phyloP scores from a whole-genome alignment of 2,888 invertebrate genomes.

The Sphecodes monilicornis region DNA sequence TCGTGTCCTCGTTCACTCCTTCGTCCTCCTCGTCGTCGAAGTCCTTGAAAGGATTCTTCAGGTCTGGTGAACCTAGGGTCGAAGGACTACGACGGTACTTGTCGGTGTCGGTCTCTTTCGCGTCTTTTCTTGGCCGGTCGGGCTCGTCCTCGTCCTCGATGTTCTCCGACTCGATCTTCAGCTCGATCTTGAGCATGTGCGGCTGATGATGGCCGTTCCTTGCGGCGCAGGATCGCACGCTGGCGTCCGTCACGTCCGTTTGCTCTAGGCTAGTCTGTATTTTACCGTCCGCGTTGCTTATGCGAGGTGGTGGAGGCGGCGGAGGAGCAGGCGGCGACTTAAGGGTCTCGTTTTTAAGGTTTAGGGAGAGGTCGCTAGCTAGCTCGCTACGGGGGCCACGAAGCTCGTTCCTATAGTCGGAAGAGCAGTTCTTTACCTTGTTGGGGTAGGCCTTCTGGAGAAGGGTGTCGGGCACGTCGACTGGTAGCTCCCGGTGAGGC shows the following conservation, averaged over 20 bases:
- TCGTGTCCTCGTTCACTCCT: conserved; percentile 51
- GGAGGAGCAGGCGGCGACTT: conserved; percentile 45
- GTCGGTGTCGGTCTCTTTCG: not conserved
- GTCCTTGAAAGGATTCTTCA: conserved; percentile 71
- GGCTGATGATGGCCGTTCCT: conserved; percentile 84
- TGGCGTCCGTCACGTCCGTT: conserved; percentile 84
- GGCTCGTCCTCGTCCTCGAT: conserved; percentile 53
- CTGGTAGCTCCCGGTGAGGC: conserved; percentile 99
- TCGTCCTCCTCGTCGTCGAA: conserved; percentile 71
- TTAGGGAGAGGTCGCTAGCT: conserved; percentile 80
- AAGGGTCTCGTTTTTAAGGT: conserved; percentile 75
- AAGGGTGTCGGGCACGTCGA: conserved; percentile 96
- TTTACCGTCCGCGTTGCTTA: conserved; percentile 78
- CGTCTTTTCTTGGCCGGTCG: conserved; percentile 8
- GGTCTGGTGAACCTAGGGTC: conserved; percentile 40
- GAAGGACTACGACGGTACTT: conserved; percentile 33
- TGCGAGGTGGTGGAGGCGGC: conserved; percentile 70
- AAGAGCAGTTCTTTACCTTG: conserved; percentile 82
- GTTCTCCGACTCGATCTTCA: conserved; percentile 80
- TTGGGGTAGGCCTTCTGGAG: conserved; percentile 83
- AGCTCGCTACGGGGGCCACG: conserved; percentile 78
- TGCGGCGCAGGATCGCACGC: conserved; percentile 84
- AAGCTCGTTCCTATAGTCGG: conserved; percentile 72
- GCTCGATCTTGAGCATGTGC: conserved; percentile 85
- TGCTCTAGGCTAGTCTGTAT: conserved; percentile 83